Evolutionary conservation across 2,113 vertebrate species (phyloP), one percentile per base, ranked within the genome.

Genomic region (Calidris pugnax): DNA sequence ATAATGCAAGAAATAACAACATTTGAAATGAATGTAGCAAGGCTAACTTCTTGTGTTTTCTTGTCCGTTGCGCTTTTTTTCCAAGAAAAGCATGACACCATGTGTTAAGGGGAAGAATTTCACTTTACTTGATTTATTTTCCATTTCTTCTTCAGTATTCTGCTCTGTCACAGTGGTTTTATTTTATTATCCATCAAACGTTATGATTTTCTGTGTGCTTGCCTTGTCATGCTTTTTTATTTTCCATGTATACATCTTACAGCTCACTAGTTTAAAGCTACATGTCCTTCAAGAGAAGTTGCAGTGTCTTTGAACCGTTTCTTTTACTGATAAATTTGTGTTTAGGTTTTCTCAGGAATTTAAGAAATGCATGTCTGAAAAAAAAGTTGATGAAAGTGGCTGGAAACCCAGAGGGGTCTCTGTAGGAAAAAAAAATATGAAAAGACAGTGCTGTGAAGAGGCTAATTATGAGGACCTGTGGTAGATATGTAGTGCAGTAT

Each of bases 21-120:
- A 62, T 16, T 56, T 86, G 48, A 55, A 79, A 55, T 32, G 30
- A 20, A 37, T 82, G 60, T 76, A 79, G 19, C n/a, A 51, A 53
- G 24, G n/a, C 18, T 88, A 33, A 14, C 14, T 79, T 72, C 32
- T 72, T 16, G 3, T 6, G 0, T 63, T 87, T 71, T 77, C 45
- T 43, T 56, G 33, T 73, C 37, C 20, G 67, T 59, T 35, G 28
- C 59, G 33, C 10, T 21, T 87, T 63, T 45, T 87, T 64, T 47
- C 12, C 19, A 73, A 78, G 45, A 18, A 55, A 55, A 53, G 26
- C 26, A 26, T 88, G 96, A 93, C 93, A 90, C 81, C 55, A 0
- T 92, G 96, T 95, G 96, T 89, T 90, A 73, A 66, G 59, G 28
- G 84, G 87, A 79, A 88, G 88, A 90, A 90, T 90, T 83, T 76